A percentile compares a stretch with the other conserved stretches of the same genome.
Evolutionary conservation across 2,113 vertebrate species (phyloP).

Genomic region (Himantopus leucocephalus): DNA sequence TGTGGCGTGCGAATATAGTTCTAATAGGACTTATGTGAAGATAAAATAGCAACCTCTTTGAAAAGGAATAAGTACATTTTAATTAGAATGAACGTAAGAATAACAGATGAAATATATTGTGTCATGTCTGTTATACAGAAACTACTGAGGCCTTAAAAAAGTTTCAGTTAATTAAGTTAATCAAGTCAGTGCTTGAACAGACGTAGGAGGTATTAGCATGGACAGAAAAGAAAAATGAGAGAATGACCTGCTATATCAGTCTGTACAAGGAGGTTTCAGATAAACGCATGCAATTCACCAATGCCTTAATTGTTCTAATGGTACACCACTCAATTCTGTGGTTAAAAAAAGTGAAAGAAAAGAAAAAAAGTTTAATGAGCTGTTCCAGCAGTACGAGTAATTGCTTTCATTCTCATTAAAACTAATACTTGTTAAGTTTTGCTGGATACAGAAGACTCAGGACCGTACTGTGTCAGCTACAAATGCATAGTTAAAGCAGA

Average conservation of each 20-base stretch:
- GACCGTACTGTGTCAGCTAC: not conserved
- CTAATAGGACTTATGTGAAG: not conserved
- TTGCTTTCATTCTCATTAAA: conserved; percentile 41
- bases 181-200: conserved; percentile 40
- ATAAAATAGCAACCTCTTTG: not conserved
- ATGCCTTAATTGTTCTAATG: not conserved
- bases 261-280: conserved; percentile 10
- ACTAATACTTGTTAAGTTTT: not conserved
- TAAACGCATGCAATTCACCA: not conserved
- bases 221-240: conserved; percentile 16
- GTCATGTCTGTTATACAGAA: conserved; percentile 23
- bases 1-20: not conserved
- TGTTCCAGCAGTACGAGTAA: not conserved
- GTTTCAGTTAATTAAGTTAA: conserved; percentile 58
- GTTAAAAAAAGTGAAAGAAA: not conserved
- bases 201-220: not conserved
- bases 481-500: not conserved
- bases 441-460: not conserved
- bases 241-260: not conserved
- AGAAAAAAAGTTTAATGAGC: not conserved
- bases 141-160: conserved; percentile 17
- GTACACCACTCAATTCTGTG: not conserved
- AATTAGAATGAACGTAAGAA: conserved; percentile 31
- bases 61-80: conserved; percentile 20
- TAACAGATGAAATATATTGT: conserved; percentile 29